A percentile compares a stretch with the other conserved stretches of the same genome.
phyloP scores from a whole-genome alignment of 2,888 invertebrate genomes.

The Cerastoderma edule region DNA sequence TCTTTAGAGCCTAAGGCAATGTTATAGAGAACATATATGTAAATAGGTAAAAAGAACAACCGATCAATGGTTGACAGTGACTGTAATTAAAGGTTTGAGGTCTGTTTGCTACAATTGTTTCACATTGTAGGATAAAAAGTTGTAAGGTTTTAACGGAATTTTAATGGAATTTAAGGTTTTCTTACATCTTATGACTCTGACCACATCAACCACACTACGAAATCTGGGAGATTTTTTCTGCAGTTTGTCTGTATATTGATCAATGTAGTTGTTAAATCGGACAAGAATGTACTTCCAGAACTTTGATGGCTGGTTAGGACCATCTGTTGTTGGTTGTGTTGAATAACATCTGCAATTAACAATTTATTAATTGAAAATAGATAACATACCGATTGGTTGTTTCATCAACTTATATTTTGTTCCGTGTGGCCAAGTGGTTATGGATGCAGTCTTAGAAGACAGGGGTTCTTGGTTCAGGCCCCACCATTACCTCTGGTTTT shows the following conservation, averaged over 20 bases:
- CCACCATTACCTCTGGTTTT: no score
- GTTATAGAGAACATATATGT: neutral
- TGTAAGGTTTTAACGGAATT: neutral
- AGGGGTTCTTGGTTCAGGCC: no score
- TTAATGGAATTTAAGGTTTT: neutral
- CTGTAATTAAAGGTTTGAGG: neutral
- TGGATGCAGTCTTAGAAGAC: no score
- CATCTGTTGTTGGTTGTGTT: conserved; percentile 30
- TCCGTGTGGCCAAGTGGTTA: no score
- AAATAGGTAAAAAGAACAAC: neutral
- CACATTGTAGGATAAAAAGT: neutral
- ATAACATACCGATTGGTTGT: no score
- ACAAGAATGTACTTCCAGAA: conserved; percentile 56
- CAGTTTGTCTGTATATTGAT: conserved; percentile 59
- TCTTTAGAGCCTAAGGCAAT: neutral
- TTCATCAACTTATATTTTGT: no score
- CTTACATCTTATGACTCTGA: conserved; percentile 10
- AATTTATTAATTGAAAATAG: no score
- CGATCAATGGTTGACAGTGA: neutral
- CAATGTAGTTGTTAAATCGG: conserved; percentile 59
- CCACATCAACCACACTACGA: conserved; percentile 9
- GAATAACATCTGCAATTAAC: conserved; percentile 20
- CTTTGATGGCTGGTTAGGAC: conserved; percentile 60
- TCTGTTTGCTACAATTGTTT: neutral
- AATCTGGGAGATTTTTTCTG: conserved; percentile 63